phyloP scores from a whole-genome alignment of 2,113 vertebrate species.

The Thymallus thymallus region DNA sequence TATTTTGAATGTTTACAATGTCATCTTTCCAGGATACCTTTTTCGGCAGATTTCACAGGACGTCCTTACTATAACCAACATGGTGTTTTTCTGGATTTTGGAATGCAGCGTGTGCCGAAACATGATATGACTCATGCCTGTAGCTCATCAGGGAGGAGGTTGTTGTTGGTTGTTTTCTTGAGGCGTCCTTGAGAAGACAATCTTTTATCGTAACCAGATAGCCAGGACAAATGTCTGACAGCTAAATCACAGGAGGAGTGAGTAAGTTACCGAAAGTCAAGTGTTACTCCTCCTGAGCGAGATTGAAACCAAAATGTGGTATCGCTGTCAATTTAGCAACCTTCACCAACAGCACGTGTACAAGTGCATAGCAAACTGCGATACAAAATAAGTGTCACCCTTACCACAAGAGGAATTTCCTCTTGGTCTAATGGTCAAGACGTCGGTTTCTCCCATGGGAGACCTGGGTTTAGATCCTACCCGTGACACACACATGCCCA shows the following conservation, averaged over 20 bases:
- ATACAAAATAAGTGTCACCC: no score
- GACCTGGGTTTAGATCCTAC: no score
- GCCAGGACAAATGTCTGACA: not conserved
- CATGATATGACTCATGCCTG: not conserved
- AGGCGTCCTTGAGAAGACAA: not conserved
- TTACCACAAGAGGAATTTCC: no score
- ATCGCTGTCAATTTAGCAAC: no score
- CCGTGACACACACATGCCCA: no score
- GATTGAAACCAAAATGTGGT: not conserved
- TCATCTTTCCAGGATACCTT: not conserved
- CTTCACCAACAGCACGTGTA: no score
- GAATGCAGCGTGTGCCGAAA: not conserved
- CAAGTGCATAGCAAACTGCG: not conserved
- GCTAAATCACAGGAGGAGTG: not conserved
- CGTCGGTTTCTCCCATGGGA: no score
- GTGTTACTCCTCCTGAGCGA: not conserved
- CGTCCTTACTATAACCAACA: not conserved
- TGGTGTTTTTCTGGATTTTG: not conserved
- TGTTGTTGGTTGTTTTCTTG: not conserved
- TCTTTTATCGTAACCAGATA: constrained; percentile 3
- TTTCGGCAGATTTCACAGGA: not conserved
- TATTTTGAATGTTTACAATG: not conserved
- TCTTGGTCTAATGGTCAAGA: no score
- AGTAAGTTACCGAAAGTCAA: not conserved
- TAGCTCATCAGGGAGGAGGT: not conserved